phyloP scores from a whole-genome alignment of 92 coral and sea anemone species.

The Porites lobata region DNA sequence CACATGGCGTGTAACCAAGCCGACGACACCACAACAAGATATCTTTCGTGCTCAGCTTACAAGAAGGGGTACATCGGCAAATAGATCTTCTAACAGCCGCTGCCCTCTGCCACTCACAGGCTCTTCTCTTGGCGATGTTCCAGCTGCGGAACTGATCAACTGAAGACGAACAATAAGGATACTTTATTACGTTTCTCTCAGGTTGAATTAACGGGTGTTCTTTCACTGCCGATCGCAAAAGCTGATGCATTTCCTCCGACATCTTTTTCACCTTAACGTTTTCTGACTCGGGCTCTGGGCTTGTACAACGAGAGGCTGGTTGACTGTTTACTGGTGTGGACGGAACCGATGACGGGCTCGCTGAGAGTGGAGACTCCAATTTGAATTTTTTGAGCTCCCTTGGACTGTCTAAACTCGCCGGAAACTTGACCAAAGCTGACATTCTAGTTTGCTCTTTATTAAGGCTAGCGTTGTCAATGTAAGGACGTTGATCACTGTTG shows the following conservation, averaged over 20 bases:
- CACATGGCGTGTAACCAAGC: constrained; percentile 85
- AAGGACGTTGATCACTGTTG: neutral
- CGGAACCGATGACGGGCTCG: constrained; percentile 51
- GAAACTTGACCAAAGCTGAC: constrained; percentile 6
- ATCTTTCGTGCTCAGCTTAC: constrained; percentile 81
- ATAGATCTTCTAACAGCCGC: constrained; percentile 71
- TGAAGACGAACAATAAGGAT: constrained; percentile 80
- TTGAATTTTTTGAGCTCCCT: constrained; percentile 54
- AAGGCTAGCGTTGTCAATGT: neutral
- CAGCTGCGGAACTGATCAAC: constrained; percentile 77
- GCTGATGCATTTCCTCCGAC: constrained; percentile 56
- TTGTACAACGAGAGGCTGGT: constrained; percentile 77
- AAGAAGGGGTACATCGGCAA: constrained; percentile 26
- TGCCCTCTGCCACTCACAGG: constrained; percentile 96
- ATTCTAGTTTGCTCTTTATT: constrained; percentile 23
- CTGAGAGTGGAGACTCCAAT: constrained; percentile 55
- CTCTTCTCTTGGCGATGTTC: constrained; percentile 90
- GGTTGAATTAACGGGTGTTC: constrained; percentile 75
- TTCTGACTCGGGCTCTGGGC: constrained; percentile 72
- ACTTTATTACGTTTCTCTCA: constrained; percentile 49
- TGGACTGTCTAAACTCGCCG: neutral
- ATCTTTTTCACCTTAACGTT: constrained; percentile 1
- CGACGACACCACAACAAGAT: constrained; percentile 92
- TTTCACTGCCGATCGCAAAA: constrained; percentile 58
- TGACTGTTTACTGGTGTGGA: constrained; percentile 78